Base-by-base conservation (phyloP, 2,797 vertebrate genomes). In the Masticophis lateralis region DNA sequence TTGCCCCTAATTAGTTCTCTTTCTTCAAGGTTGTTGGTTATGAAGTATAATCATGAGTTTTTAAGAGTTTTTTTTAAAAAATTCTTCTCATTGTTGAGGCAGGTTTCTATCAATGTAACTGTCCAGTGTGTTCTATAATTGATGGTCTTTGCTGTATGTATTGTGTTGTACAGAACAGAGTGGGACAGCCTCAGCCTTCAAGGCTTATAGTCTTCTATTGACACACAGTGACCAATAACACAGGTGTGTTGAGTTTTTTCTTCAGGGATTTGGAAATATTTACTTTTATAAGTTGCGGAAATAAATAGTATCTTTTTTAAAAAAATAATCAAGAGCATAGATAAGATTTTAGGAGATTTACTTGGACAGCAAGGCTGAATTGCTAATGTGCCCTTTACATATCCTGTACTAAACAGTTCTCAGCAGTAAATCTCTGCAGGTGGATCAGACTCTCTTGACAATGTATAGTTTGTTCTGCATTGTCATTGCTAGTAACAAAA, bases 401-500 rank as follows among this genome's bases (percentile, higher is more conserved):
- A 32, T 27, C 89, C 47, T 0, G 1, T 5, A 14, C 2, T 55
- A 32, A 79, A 25, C 57, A 20, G 1, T 63, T 37, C 95, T 93
- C 86, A 0, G 14, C 14, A 79, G 18, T 56, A 14, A 37, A 22
- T 66, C 25, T 27, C 7, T 51, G n/a, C 74, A 88, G 55, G 1
- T 13, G 0, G 37, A 53, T 32, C 0, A 0, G 18, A 55, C 59
- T 0, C 28, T 88, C 47, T 16, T 2, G 0, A 60, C 32, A 94
- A n/a, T 92, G 60, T 59, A 86, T 0, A 0, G 66, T 61, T 86
- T 66, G 87, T 90, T 53, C 16, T 47, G 20, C 55, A 92, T 87
- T 86, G 61, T 83, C 55, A 47, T 1, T 43, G n/a, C 1, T 61
- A 87, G 66, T 79, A 93, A 86, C 18, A 89, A 69, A 28, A 8